A percentile compares a stretch with the other conserved stretches of the same genome.
Evolutionary conservation across 1,140 invertebrate genomes (phyloP).

Genomic region (Musca domestica): DNA sequence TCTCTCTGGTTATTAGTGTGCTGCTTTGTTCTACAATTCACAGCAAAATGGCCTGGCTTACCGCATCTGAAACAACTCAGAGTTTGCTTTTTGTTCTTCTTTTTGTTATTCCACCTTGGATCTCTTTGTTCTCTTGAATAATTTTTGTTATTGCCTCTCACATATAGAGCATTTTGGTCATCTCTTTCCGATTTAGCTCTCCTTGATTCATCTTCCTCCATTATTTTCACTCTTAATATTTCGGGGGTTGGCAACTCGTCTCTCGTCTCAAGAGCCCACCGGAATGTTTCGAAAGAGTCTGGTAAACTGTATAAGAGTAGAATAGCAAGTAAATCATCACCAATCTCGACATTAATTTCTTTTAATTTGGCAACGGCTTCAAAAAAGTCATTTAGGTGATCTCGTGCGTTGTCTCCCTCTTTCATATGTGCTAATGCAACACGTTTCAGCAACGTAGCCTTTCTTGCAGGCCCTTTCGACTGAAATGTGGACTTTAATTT

Average conservation of each 20-base stretch:
- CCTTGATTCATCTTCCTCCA: slow-evolving; percentile 32
- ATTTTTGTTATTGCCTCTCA: background rate
- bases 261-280: slow-evolving; percentile 33
- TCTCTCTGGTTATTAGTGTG: background rate
- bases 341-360: too few relatives aligned
- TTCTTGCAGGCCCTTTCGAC: too few relatives aligned
- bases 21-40: slow-evolving; percentile 5
- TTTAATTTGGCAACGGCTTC: too few relatives aligned
- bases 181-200: slow-evolving; percentile 24
- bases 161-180: slow-evolving; percentile 22
- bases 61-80: background rate
- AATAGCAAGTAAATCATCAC: too few relatives aligned
- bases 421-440: slow-evolving; percentile 25
- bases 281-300: slow-evolving; percentile 28
- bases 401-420: slow-evolving; percentile 25
- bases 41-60: background rate
- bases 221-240: slow-evolving; percentile 33
- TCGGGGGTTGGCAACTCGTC: slow-evolving; percentile 35
- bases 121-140: background rate
- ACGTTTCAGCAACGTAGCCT: slow-evolving; percentile 30
- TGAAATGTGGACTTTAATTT: slow-evolving; percentile 28
- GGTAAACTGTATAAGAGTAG: too few relatives aligned
- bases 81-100: background rate
- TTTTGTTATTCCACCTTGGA: slow-evolving; percentile 5
- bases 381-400: too few relatives aligned